Evolutionary conservation across 1,140 invertebrate species (phyloP).

Genomic region (Asbolus verrucosus): DNA sequence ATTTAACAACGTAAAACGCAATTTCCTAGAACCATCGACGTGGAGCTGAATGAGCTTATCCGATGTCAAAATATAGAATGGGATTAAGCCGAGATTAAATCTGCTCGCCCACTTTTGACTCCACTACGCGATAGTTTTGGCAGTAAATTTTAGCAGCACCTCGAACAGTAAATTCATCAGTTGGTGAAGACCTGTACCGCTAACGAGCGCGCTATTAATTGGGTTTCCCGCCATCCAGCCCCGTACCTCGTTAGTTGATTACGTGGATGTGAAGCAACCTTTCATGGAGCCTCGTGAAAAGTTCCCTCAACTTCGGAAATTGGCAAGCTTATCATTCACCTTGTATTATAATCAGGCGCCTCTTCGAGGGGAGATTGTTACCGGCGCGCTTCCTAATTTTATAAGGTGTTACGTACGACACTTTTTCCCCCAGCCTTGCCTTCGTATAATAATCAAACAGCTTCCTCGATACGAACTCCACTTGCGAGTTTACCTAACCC

Average conservation of each 20-base stretch:
- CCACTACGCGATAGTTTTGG: slow-evolving; percentile 19
- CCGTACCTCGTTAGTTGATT: slow-evolving; percentile 42
- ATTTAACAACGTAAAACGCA: no score
- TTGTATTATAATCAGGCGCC: slow-evolving; percentile 39
- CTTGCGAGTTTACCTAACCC: no score
- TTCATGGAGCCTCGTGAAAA: slow-evolving; percentile 23
- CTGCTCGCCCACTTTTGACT: slow-evolving; percentile 28
- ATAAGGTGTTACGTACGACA: neutral
- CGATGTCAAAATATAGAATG: no score
- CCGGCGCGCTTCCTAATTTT: slow-evolving; percentile 18
- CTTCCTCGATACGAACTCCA: no score
- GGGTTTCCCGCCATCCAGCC: slow-evolving; percentile 33
- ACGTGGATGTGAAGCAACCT: slow-evolving; percentile 41
- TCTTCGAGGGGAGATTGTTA: no score
- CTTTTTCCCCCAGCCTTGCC: no score
- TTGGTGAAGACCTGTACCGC: slow-evolving; percentile 41
- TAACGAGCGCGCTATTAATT: slow-evolving; percentile 45
- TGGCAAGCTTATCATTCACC: slow-evolving; percentile 43
- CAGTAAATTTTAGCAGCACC: slow-evolving; percentile 14
- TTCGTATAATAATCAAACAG: no score
- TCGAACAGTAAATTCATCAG: slow-evolving; percentile 40
- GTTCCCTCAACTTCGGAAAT: slow-evolving; percentile 39
- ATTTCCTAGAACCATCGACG: no score
- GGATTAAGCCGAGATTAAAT: no score
- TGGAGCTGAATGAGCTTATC: no score